Evolutionary conservation across 1,140 invertebrate species (phyloP).

Genomic region (Diachasmimorpha longicaudata): DNA sequence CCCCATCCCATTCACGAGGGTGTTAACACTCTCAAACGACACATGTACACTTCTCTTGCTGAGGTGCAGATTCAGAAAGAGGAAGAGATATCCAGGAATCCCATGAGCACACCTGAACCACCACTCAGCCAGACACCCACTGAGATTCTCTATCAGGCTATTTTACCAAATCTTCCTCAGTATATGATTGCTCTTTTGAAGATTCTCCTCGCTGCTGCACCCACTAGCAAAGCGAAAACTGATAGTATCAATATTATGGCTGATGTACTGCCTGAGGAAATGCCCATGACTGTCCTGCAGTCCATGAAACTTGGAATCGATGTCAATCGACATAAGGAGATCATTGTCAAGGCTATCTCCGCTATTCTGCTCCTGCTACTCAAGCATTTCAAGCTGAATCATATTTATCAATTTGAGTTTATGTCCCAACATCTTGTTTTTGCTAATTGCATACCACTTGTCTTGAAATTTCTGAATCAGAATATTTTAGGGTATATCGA

Average conservation of each 20-base stretch:
- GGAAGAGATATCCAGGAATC: slow-evolving; percentile 80
- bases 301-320: slow-evolving; percentile 97
- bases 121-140: slow-evolving; percentile 71
- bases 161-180: slow-evolving; percentile 92
- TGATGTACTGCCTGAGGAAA: slow-evolving; percentile 95
- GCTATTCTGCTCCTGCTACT: slow-evolving; percentile 90
- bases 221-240: slow-evolving; percentile 96
- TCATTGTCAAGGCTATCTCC: slow-evolving; percentile 97
- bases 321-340: slow-evolving; percentile 98
- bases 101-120: slow-evolving; percentile 69
- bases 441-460: slow-evolving; percentile 98
- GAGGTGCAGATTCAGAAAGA: slow-evolving; percentile 86
- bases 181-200: slow-evolving; percentile 98
- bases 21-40: slow-evolving; percentile 85
- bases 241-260: slow-evolving; percentile 99
- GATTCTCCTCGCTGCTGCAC: slow-evolving; percentile 95
- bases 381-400: slow-evolving; percentile 99
- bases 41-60: slow-evolving; percentile 83
- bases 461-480: slow-evolving; percentile 99
- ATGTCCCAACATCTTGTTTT: slow-evolving; percentile 99
- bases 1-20: slow-evolving; percentile 96
- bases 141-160: slow-evolving; percentile 89
- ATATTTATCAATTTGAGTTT: slow-evolving; percentile 99
- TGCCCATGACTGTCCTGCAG: slow-evolving; percentile 96
- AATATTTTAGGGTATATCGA: slow-evolving; percentile 96